Conservation (phyloP, 2,888 invertebrate species). For the Nebria brevicollis region DNA sequence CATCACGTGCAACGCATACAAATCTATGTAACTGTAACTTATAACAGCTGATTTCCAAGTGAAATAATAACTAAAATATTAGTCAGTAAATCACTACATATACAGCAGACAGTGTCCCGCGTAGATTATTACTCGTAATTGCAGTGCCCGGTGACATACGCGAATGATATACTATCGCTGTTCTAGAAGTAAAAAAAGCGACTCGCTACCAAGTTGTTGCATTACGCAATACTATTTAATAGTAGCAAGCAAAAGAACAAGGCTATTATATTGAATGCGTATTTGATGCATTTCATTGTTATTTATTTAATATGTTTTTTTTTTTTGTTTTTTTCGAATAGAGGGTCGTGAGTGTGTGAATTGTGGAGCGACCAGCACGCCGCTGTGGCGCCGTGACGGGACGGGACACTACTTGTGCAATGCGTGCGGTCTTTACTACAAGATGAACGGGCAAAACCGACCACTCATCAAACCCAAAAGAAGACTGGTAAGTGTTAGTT, state of each 20-base stretch:
- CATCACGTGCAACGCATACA: not conserved
- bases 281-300: not conserved
- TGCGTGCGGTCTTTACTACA: slow-evolving; percentile 99
- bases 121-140: slow-evolving; percentile 46
- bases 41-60: slow-evolving; percentile 37
- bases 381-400: slow-evolving; percentile 96
- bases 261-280: not conserved
- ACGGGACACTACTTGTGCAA: slow-evolving; percentile 98
- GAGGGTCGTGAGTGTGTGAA: slow-evolving; percentile 99
- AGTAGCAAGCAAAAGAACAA: not conserved
- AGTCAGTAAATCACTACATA: slow-evolving; percentile 35
- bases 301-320: slow-evolving; percentile 32
- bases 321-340: slow-evolving; percentile 60
- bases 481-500: slow-evolving; percentile 91
- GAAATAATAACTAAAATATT: slow-evolving; percentile 33
- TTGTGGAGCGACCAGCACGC: slow-evolving; percentile 98
- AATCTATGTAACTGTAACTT: not conserved
- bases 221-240: not conserved
- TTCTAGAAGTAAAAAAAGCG: not conserved
- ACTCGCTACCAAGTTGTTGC: not conserved
- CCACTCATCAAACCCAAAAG: slow-evolving; percentile 99
- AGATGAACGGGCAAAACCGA: slow-evolving; percentile 99
- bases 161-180: slow-evolving; percentile 33
- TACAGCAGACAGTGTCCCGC: slow-evolving; percentile 24
- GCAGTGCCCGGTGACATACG: slow-evolving; percentile 43